Base-by-base conservation (phyloP, 1,140 invertebrate genomes). In the Drosophila sturtevanti region DNA sequence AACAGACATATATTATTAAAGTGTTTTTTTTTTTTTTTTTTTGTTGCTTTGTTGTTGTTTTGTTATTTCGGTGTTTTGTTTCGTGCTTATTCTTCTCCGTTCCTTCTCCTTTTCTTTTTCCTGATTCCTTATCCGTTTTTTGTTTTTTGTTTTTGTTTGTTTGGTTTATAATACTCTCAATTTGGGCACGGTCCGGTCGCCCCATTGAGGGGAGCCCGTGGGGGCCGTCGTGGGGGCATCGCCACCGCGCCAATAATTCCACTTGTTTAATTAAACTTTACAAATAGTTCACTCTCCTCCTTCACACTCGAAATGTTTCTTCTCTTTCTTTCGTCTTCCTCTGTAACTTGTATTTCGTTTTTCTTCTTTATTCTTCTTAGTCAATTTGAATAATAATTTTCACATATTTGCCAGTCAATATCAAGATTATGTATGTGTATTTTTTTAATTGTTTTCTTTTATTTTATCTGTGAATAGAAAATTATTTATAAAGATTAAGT, bases 201-300 rank as follows among this genome's bases (percentile, higher is more conserved):
- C 62, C 70, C 65, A 56, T 35, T 52, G 11, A 54, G 65, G 62
- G 14, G 60, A 27, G 73, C 63, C 73, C 68, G 58, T 67, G 51
- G 75, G 66, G 64, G 65, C 51, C n/a, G 63, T 63, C n/a, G 63
- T 63, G 41, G 61, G 51, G 70, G 75, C 75, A 78, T 75, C 63
- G 63, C 75, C 63, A 72, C 71, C 66, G 72, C 71, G 38, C 66
- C 35, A 48, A 48, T 16, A 48, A 70, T 59, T 61, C 66, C 66
- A 54, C 63, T 78, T 78, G 14, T 70, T 31, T 74, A 78, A 78
- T 74, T 78, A 72, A 78, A 78, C 70, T 78, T 69, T 61, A 27
- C 38, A 55, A 37, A 61, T 21, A 14, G 55, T 55, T n/a, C 5
- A 11, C 27, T 58, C 14, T 44, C 54, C 68, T 52, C 58, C 34